phyloP scores from a whole-genome alignment of 2,113 vertebrate genomes.

The Oxyura jamaicensis region DNA sequence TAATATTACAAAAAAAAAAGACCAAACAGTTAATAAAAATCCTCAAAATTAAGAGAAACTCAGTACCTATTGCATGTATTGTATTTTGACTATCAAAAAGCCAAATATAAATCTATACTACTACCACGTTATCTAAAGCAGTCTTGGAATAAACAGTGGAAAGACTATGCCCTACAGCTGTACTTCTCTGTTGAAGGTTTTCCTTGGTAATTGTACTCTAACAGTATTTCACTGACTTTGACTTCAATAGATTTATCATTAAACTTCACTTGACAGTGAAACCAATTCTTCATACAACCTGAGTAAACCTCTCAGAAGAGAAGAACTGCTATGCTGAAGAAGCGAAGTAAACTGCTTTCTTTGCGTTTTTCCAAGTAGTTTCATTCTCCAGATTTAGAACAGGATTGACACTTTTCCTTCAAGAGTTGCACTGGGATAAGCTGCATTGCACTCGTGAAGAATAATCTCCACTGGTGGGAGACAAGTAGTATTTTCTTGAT shows the following conservation, averaged over 20 bases:
- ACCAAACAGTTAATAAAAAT: background rate
- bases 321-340: background rate
- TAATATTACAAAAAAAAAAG: conserved; percentile 22
- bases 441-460: background rate
- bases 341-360: background rate
- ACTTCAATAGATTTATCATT: background rate
- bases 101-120: background rate
- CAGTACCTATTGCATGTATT: background rate
- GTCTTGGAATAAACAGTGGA: background rate
- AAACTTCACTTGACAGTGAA: background rate
- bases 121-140: background rate
- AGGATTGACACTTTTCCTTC: background rate
- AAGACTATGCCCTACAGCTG: background rate
- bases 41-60: background rate
- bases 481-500: background rate
- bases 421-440: fast-evolving
- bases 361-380: background rate
- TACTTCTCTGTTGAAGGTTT: background rate
- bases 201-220: background rate
- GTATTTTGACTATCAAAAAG: background rate
- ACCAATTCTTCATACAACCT: background rate
- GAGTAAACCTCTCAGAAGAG: background rate
- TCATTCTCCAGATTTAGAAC: background rate
- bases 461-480: background rate
- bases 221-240: background rate